phyloP scores from a whole-genome alignment of 64 coral and sea anemone species.

The Orbicella faveolata region DNA sequence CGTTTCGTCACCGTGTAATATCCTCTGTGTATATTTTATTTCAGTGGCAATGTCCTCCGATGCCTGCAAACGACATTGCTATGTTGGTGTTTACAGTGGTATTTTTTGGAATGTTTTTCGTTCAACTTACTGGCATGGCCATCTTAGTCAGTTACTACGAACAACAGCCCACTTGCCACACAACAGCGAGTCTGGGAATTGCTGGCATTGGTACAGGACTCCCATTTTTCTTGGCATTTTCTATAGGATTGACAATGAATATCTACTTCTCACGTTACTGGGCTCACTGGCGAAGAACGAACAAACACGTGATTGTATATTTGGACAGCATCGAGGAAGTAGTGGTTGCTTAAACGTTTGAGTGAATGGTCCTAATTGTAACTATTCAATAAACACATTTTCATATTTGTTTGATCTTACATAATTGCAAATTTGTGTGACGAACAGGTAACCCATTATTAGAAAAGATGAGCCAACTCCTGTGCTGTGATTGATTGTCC shows the following conservation, averaged over 20 bases:
- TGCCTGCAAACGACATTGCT: slow-evolving; percentile 36
- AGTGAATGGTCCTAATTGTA: neutral
- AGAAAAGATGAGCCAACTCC: too few relatives aligned
- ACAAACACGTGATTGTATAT: slow-evolving; percentile 15
- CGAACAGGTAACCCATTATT: too few relatives aligned
- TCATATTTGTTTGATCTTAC: too few relatives aligned
- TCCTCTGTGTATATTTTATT: neutral
- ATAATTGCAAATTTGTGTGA: too few relatives aligned
- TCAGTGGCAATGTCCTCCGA: slow-evolving; percentile 26
- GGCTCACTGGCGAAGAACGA: slow-evolving; percentile 5
- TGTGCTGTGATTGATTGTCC: too few relatives aligned
- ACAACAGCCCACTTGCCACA: neutral
- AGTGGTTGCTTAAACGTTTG: neutral
- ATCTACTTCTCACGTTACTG: slow-evolving; percentile 18
- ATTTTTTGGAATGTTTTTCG: slow-evolving; percentile 24
- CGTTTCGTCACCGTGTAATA: too few relatives aligned
- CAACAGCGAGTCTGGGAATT: slow-evolving; percentile 6
- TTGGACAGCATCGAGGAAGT: neutral
- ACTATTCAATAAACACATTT: neutral
- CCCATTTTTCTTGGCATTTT: slow-evolving; percentile 14
- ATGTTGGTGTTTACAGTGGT: slow-evolving; percentile 21
- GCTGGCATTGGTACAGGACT: slow-evolving; percentile 7
- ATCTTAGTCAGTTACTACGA: neutral
- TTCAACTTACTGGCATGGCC: slow-evolving; percentile 13
- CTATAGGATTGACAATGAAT: slow-evolving; percentile 2